phyloP scores from a whole-genome alignment of 1,140 invertebrate species.

The Ips typographus region DNA sequence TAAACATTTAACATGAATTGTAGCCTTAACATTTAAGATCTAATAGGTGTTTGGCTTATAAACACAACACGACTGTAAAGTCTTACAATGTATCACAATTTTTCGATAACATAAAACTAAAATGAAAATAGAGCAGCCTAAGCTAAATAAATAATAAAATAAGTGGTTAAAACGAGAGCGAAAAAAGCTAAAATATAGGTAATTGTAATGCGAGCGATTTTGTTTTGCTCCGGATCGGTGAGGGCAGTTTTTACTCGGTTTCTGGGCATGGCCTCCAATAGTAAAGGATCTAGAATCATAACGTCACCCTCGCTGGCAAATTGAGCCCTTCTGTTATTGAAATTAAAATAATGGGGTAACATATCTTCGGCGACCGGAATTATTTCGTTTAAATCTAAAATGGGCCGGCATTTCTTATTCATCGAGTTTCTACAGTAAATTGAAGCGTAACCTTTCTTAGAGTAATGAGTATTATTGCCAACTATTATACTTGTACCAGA shows the following conservation, averaged over 20 bases:
- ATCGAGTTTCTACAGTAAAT: slow-evolving; percentile 25
- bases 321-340: slow-evolving; percentile 16
- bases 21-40: too few species aligned
- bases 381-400: slow-evolving; percentile 46
- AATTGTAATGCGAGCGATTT: slow-evolving; percentile 55
- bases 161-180: slow-evolving; percentile 55
- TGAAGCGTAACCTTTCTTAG: slow-evolving; percentile 20
- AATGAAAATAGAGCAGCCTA: background rate
- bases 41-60: too few species aligned
- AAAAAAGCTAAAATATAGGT: slow-evolving; percentile 57
- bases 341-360: background rate
- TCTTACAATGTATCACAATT: too few species aligned
- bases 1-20: too few species aligned
- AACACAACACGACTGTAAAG: too few species aligned
- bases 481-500: too few species aligned
- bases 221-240: slow-evolving; percentile 53
- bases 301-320: slow-evolving; percentile 41
- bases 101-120: too few species aligned
- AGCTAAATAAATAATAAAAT: slow-evolving; percentile 58
- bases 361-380: slow-evolving; percentile 43
- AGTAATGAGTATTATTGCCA: background rate
- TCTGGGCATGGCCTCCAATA: slow-evolving; percentile 49
- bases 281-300: slow-evolving; percentile 55
- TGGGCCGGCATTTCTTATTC: slow-evolving; percentile 16
- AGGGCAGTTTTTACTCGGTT: slow-evolving; percentile 31